These are phyloP conservation scores for Apostichopus leukothele DNA, from an alignment of 53 echinoderm and acorn worm genomes.

Conservation along the genomic window DNA sequence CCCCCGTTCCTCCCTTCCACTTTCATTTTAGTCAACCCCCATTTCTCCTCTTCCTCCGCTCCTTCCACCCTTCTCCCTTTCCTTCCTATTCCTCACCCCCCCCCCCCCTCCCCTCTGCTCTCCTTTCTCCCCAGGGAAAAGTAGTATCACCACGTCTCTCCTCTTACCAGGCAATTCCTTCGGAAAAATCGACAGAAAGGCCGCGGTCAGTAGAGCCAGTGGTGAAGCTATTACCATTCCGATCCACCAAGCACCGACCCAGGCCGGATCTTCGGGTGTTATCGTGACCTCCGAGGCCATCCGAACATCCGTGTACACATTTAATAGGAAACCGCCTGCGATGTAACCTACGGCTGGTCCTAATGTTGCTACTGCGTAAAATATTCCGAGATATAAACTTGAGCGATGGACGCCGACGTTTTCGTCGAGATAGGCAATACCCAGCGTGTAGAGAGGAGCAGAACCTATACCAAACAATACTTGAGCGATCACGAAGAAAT, in stretches of 20 bases:
- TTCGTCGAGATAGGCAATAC: constrained; percentile 71
- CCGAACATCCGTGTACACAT: constrained; percentile 47
- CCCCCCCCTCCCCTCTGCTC: too few species aligned
- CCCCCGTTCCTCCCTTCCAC: too few species aligned
- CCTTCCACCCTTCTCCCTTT: too few species aligned
- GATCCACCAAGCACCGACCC: constrained; percentile 70
- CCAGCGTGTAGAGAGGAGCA: constrained; percentile 65
- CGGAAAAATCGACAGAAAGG: neutral
- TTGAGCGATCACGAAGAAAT: constrained; percentile 63
- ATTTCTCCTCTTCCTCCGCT: too few species aligned
- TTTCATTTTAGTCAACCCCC: too few species aligned
- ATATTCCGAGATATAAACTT: constrained; percentile 66
- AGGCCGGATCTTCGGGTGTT: constrained; percentile 47
- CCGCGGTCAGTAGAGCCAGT: neutral
- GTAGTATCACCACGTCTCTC: too few species aligned
- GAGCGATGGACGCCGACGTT: constrained; percentile 63
- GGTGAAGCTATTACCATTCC: constrained; percentile 12
- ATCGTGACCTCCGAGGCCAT: constrained; percentile 10
- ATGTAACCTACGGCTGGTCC: constrained; percentile 57
- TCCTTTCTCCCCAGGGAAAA: too few species aligned
- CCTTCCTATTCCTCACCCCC: too few species aligned
- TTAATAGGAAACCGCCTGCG: constrained; percentile 39
- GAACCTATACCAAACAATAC: constrained; percentile 61
- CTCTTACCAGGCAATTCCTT: constrained; percentile 36
- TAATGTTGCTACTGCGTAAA: constrained; percentile 51